Evolutionary conservation across 2,113 vertebrate genomes (phyloP).

Genomic region (Ivindomyrus marchei): DNA sequence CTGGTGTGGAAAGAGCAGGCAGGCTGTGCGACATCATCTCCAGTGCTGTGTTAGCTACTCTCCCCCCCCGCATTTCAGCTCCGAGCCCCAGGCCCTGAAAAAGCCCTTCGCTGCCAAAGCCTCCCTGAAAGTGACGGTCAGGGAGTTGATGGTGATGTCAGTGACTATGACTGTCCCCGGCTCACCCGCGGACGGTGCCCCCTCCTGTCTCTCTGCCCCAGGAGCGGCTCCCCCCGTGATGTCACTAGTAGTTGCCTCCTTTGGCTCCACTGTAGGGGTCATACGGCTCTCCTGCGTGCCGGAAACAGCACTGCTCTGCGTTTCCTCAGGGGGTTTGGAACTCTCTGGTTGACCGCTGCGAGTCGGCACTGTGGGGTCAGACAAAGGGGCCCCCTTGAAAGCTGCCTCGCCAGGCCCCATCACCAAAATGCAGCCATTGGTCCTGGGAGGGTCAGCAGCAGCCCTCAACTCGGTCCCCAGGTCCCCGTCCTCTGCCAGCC

Average conservation of each 20-base stretch:
- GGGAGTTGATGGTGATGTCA: constrained; percentile 91
- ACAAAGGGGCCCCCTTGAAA: background rate
- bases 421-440: background rate
- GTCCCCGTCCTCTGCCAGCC: background rate
- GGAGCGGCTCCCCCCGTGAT: constrained; percentile 36
- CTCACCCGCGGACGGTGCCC: constrained; percentile 42
- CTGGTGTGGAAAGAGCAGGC: background rate
- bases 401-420: background rate
- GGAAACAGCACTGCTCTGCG: background rate
- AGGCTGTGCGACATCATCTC: background rate
- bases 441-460: background rate
- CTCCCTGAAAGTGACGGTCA: constrained; percentile 95
- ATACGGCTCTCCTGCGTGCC: background rate
- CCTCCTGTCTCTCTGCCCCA: constrained; percentile 24
- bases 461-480: background rate
- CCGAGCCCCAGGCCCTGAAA: constrained; percentile 71
- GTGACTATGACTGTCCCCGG: constrained; percentile 88
- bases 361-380: background rate
- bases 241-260: constrained; percentile 13
- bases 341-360: background rate
- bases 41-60: background rate
- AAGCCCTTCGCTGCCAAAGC: constrained; percentile 84
- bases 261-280: constrained; percentile 36
- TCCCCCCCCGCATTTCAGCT: background rate
- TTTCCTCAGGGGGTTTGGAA: background rate